Evolutionary conservation across 2,797 vertebrate genomes (phyloP).

Genomic region (Euthynnus affinis): DNA sequence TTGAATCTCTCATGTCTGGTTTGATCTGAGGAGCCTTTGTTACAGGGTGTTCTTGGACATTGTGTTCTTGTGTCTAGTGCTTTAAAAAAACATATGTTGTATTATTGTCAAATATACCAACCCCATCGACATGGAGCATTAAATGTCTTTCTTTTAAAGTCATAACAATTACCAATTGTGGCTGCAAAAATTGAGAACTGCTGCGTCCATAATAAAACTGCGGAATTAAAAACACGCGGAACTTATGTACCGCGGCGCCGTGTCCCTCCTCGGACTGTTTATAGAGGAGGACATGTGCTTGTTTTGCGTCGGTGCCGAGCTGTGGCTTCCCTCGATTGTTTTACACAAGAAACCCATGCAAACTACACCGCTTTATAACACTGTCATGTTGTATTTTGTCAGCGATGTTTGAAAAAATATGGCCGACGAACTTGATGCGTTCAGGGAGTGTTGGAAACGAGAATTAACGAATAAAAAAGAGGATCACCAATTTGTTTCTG

Average conservation of each 20-base stretch:
- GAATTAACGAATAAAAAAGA: slow-evolving; percentile 69
- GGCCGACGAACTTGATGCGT: slow-evolving; percentile 82
- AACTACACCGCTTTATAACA: neutral
- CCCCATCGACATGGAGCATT: fast-evolving
- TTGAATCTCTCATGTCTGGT: slow-evolving; percentile 74
- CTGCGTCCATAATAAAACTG: slow-evolving; percentile 51
- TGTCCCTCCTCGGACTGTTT: slow-evolving; percentile 74
- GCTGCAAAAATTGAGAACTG: fast-evolving
- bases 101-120: neutral
- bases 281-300: slow-evolving; percentile 40
- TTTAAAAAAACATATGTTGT: neutral
- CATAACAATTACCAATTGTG: neutral
- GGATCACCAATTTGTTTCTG: slow-evolving; percentile 4
- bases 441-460: slow-evolving; percentile 82
- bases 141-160: neutral
- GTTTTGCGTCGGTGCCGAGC: neutral
- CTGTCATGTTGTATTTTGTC: neutral
- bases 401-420: slow-evolving; percentile 66
- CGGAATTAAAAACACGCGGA: slow-evolving; percentile 74
- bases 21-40: slow-evolving; percentile 71
- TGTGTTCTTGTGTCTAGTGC: slow-evolving; percentile 18
- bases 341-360: fast-evolving
- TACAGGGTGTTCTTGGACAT: slow-evolving; percentile 37
- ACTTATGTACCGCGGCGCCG: neutral
- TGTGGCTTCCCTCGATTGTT: fast-evolving